phyloP scores from a whole-genome alignment of 2,888 invertebrate genomes.

The Acanthopleura granulata region DNA sequence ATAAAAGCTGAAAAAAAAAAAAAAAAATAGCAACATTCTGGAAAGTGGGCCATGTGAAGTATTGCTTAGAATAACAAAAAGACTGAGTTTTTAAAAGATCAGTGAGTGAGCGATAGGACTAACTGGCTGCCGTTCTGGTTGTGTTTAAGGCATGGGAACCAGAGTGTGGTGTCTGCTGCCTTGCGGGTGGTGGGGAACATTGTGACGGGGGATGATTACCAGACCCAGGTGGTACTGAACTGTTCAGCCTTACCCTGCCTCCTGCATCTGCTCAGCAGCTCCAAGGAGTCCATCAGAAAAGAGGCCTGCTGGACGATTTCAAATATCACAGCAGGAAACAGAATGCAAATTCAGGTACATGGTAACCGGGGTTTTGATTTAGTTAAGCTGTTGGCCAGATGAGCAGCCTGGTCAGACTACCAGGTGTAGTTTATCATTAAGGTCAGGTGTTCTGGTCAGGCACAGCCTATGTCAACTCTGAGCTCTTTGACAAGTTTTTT shows the following conservation, averaged over 20 bases:
- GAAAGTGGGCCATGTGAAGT: too few relatives aligned
- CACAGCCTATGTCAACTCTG: too few relatives aligned
- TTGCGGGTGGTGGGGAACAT: constrained; percentile 97
- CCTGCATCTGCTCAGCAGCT: constrained; percentile 78
- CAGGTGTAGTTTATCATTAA: too few relatives aligned
- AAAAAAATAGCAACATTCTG: too few relatives aligned
- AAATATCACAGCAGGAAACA: constrained; percentile 96
- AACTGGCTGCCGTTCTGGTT: background rate
- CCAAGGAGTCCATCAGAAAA: constrained; percentile 89
- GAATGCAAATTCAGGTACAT: constrained; percentile 88
- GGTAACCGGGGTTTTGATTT: constrained; percentile 82
- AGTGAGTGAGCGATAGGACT: too few relatives aligned
- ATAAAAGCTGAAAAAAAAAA: too few relatives aligned
- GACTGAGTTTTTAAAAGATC: too few relatives aligned
- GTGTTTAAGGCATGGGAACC: constrained; percentile 60
- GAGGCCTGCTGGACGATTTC: constrained; percentile 98
- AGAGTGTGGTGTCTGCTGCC: constrained; percentile 77
- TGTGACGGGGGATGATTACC: constrained; percentile 95
- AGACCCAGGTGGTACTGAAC: constrained; percentile 94
- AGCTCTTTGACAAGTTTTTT: too few relatives aligned
- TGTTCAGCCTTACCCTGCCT: constrained; percentile 89
- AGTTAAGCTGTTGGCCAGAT: constrained; percentile 91
- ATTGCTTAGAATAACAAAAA: too few relatives aligned
- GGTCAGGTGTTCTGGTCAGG: too few relatives aligned
- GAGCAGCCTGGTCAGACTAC: too few relatives aligned